phyloP scores from a whole-genome alignment of 2,797 vertebrate genomes.

The Malurus leucopterus region DNA sequence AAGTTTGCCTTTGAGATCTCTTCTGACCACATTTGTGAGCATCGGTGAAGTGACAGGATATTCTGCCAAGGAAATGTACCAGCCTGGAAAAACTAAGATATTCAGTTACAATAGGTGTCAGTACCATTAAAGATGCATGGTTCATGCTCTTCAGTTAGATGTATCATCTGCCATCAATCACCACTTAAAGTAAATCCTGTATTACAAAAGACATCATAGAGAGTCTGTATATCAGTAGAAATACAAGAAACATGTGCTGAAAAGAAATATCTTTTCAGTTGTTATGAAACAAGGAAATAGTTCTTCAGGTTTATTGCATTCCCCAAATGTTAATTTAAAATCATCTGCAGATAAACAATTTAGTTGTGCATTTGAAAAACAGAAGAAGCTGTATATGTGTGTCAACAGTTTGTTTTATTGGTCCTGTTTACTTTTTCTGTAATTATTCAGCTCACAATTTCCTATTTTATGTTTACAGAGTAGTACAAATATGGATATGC shows the following conservation, averaged over 20 bases:
- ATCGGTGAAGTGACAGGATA: background rate
- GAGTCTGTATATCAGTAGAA: constrained; percentile 12
- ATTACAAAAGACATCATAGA: background rate
- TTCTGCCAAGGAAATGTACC: background rate
- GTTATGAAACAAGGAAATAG: constrained; percentile 55
- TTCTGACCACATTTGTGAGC: background rate
- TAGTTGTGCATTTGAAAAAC: constrained; percentile 48
- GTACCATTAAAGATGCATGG: background rate
- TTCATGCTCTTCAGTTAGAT: background rate
- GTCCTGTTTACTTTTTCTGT: constrained; percentile 45
- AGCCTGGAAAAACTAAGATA: background rate
- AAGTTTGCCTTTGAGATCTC: background rate
- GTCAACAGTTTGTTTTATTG: constrained; percentile 59
- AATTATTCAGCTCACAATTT: constrained; percentile 35
- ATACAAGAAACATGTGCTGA: constrained; percentile 34
- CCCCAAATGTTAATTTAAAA: constrained; percentile 57
- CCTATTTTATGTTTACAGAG: background rate
- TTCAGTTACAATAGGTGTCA: background rate
- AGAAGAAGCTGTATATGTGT: constrained; percentile 19
- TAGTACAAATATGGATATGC: background rate
- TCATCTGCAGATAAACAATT: constrained; percentile 56
- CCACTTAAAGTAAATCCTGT: background rate
- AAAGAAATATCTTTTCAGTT: constrained; percentile 46
- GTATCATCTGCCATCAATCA: background rate
- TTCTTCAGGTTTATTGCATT: constrained; percentile 54